Percentiles rank a stretch among this genome's conserved stretches.
phyloP scores from a whole-genome alignment of 2,888 invertebrate genomes.

The Pachymerium ferrugineum region DNA sequence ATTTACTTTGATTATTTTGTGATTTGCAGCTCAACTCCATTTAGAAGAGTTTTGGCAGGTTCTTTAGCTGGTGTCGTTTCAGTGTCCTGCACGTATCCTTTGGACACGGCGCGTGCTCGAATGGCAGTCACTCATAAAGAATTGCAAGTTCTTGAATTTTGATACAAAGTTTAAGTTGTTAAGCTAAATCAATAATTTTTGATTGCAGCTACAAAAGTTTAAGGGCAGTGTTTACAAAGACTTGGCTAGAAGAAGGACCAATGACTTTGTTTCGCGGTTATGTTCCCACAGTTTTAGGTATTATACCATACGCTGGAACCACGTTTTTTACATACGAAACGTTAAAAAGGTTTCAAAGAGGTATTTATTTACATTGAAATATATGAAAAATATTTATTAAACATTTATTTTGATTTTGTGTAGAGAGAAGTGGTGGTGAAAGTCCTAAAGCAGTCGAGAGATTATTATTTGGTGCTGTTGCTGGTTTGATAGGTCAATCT shows the following conservation, averaged over 20 bases:
- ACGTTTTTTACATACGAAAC: slow-evolving; percentile 97
- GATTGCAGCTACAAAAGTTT: slow-evolving; percentile 49
- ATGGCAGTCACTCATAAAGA: slow-evolving; percentile 89
- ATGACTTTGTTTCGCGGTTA: slow-evolving; percentile 76
- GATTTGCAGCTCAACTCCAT: slow-evolving; percentile 40
- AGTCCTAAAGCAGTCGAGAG: slow-evolving; percentile 59
- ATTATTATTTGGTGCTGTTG: slow-evolving; percentile 77
- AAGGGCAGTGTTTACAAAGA: slow-evolving; percentile 53
- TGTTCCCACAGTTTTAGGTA: slow-evolving; percentile 83
- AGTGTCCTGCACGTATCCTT: slow-evolving; percentile 87
- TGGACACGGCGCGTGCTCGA: slow-evolving; percentile 91
- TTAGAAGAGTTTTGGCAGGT: slow-evolving; percentile 74
- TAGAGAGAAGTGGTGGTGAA: slow-evolving; percentile 31
- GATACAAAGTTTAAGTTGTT: background rate
- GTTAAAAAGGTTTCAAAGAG: slow-evolving; percentile 70
- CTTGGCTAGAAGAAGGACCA: slow-evolving; percentile 71
- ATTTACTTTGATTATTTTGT: too few species aligned
- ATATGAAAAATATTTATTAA: background rate
- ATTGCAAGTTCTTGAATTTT: slow-evolving; percentile 54
- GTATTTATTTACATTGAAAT: slow-evolving; percentile 49
- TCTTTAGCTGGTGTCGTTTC: slow-evolving; percentile 94
- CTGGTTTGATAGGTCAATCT: slow-evolving; percentile 90
- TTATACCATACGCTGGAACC: slow-evolving; percentile 93
- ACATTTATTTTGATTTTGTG: background rate
- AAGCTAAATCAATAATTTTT: background rate